Base-by-base conservation (phyloP, 2,888 invertebrate species). In the Germaria angustata region DNA sequence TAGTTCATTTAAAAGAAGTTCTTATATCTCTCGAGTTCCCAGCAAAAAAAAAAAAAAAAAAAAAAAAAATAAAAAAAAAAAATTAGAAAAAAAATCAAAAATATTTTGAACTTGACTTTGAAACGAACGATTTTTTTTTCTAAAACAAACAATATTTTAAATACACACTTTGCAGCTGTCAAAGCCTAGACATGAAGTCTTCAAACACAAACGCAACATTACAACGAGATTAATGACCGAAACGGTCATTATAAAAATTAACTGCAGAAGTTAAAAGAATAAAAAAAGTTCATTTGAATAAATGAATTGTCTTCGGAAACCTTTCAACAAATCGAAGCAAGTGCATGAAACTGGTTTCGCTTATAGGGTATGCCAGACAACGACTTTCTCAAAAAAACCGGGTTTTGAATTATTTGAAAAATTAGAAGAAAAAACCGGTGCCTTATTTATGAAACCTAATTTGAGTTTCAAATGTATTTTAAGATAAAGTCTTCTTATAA, bases 71-170 rank as follows among this genome's bases (percentile, higher is more conserved):
- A n/a, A 34, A 44, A 41, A 36, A 9, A n/a, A 22, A 11, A 46
- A 8, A 8, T 4, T 9, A n/a, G 15, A 44, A 24, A 11, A 11
- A 17, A 34, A 20, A 34, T 4, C 51, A 36, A 1, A 32, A 68
- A 13, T n/a, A n/a, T 61, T 7, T 6, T 75, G 66, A 71, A 71
- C 79, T 76, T 82, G 82, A 61, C 82, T 76, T 76, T 82, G 78
- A 75, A 73, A 63, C 11, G 5, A 22, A 44, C 22, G 34, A n/a
- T n/a, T n/a, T n/a, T 15, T 49, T 11, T 4, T 3, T n/a, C 9
- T 15, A 46, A 13, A 13, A 24, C 24, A 36, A 22, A 71, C 24
- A 53, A 22, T n/a, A 11, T 15, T 9, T 17, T 9, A 24, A 9
- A 22, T 15, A 28, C 28, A 53, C 15, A 24, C 22, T 44, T 44